phyloP scores from a whole-genome alignment of 2,113 vertebrate genomes.

The Pteropus alecto region DNA sequence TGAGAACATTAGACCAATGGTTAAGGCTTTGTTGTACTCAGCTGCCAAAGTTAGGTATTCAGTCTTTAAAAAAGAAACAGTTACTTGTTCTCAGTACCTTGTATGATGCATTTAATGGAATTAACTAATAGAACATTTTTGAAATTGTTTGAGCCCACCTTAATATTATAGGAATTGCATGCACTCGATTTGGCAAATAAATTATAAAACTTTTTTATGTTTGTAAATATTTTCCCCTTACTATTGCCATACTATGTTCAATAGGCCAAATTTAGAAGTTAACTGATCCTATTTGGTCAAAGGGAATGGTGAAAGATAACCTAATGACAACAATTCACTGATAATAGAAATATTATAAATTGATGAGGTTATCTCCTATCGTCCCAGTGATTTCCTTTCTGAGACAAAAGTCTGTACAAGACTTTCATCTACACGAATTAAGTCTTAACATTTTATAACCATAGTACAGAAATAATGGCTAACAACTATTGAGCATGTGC shows the following conservation, averaged over 20 bases:
- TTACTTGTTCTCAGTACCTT: conserved; percentile 13
- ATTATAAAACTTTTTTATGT: background rate
- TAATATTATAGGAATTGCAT: conserved; percentile 19
- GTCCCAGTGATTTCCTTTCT: background rate
- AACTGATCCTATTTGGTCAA: background rate
- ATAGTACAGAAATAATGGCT: background rate
- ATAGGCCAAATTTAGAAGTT: background rate
- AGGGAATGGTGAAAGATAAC: background rate
- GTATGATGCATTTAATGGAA: conserved; percentile 23
- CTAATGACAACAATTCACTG: background rate
- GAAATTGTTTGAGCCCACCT: background rate
- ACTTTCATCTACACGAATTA: background rate
- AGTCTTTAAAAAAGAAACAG: conserved; percentile 38
- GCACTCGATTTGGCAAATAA: conserved; percentile 14
- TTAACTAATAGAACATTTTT: conserved; percentile 5
- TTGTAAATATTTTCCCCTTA: conserved; percentile 24
- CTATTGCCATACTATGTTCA: conserved; percentile 16
- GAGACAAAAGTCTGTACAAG: background rate
- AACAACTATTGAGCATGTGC: background rate
- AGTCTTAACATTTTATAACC: background rate
- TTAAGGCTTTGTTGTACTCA: background rate
- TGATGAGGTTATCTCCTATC: background rate
- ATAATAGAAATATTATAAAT: background rate
- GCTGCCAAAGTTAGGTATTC: conserved; percentile 1
- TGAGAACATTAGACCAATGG: background rate